Percentiles rank a stretch among this genome's conserved stretches.
Conservation (phyloP, 2,113 vertebrate genomes). For the Toxotes chatareus region DNA sequence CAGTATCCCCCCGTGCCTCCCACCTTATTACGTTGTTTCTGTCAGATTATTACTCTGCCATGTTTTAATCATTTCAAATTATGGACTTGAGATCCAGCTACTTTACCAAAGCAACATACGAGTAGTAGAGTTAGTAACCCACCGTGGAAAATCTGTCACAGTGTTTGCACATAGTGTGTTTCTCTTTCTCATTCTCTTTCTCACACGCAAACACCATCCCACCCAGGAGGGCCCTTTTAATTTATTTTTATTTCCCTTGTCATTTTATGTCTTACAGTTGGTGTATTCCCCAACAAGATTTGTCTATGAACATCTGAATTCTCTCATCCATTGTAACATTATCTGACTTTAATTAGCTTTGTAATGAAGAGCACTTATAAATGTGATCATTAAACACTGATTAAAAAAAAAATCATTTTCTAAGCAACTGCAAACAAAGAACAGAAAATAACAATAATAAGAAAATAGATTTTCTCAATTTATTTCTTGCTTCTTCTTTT, state of each 20-base stretch:
- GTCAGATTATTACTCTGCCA: too few species aligned
- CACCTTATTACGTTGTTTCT: too few species aligned
- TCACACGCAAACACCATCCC: constrained; percentile 1
- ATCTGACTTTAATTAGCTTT: constrained; percentile 12
- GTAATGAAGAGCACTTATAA: not conserved
- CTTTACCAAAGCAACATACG: not conserved
- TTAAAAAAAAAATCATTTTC: not conserved
- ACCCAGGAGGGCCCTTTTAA: not conserved
- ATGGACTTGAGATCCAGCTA: not conserved
- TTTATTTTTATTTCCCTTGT: constrained; percentile 16
- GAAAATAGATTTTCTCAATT: not conserved
- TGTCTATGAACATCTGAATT: constrained; percentile 25
- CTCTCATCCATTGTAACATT: not conserved
- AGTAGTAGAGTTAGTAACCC: not conserved
- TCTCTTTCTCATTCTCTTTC: not conserved
- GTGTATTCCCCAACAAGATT: not conserved
- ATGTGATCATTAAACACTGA: not conserved
- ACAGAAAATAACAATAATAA: not conserved
- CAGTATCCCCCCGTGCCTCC: too few species aligned
- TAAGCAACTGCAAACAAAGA: not conserved
- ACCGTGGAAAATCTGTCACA: not conserved
- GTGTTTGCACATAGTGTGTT: not conserved
- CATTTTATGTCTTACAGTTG: not conserved
- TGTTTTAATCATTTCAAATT: not conserved
- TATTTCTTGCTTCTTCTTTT: not conserved